Evolutionary conservation across 2,888 invertebrate species (phyloP), one percentile per base, ranked within the genome.

Genomic region (Onthophagus sagittarius): DNA sequence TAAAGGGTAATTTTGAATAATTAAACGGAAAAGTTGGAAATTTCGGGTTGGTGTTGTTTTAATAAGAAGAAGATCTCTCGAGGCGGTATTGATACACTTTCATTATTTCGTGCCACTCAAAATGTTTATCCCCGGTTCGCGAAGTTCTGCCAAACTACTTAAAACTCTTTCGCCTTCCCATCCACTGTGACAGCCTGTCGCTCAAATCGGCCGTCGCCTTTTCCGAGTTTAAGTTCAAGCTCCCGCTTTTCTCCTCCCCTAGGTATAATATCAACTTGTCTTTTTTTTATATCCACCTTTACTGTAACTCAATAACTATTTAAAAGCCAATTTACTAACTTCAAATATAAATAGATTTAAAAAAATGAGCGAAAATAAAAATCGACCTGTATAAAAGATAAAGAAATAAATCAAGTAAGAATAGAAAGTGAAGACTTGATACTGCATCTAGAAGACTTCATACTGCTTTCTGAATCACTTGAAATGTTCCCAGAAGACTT

Each of bases 91-190:
- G 77, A 77, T 77, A 77, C 77, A 78, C 77, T 78, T 78, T 77
- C 79, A 81, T 81, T 81, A 81, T 81, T 79, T 80, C 81, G 80
- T 81, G 81, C 82, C 82, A 83, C 80, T 82, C 82, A 82, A 80
- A 83, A 83, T 84, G 82, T 84, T 84, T 83, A 83, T 83, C 83
- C 82, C 77, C 77, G 80, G 81, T 81, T 82, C 81, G 67, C 81
- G 79, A 85, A 85, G 84, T 85, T 84, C 83, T 81, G 82, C 83
- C 82, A 84, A 67, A 85, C 84, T 85, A 84, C 84, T 85, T 85
- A 85, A 85, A 85, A 85, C 84, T 84, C 84, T 85, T 84, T 84
- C 84, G 83, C 83, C 84, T 84, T 84, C 82, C 84, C 83, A 84
- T 83, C 84, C 82, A 81, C 80, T 80, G 82, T 85, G 85, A 85